Evolutionary conservation across 2,888 invertebrate genomes (phyloP), one percentile per base, ranked within the genome.

Genomic region (Tyria jacobaeae): DNA sequence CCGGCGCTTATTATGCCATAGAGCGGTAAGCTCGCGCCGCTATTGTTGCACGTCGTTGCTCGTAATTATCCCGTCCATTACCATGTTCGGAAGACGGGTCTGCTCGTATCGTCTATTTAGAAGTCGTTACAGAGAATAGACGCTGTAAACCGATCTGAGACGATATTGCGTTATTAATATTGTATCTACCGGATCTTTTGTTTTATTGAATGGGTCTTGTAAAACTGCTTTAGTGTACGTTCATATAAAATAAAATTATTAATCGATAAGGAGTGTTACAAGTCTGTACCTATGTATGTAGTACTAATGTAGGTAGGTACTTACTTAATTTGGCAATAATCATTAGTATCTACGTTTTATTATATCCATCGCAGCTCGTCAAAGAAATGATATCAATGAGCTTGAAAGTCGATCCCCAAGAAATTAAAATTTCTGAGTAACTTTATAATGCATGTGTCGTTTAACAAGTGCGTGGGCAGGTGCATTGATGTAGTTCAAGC

Each of bases 11-110:
- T 92, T 92, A 92, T 91, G 89, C 90, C 89, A 90, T 89, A 90
- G 88, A 90, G 86, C 87, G 84, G 88, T 88, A 86, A 88, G 89
- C 91, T 89, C 89, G 90, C 90, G 89, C 89, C 87, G 88, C 91
- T 93, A 92, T 93, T 93, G 93, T 93, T 92, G 90, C 92, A 91
- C 89, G 89, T 89, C 88, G 90, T 90, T 89, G 89, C 87, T 84
- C 90, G 90, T 93, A 92, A 93, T 93, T 93, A 93, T 92, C 90
- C 91, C 88, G 91, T 91, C 91, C 91, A 91, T 91, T 93, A 89
- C 91, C 92, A 90, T 92, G 91, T 92, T 90, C 88, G 90, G 89
- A 85, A 81, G 88, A 91, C 88, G 84, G 82, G 89, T 87, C 87
- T 81, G 83, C 85, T 86, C 82, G 85, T 86, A 80, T 86, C 85